Evolutionary conservation across 2,797 vertebrate genomes (phyloP).

Genomic region (Amazona finschi): DNA sequence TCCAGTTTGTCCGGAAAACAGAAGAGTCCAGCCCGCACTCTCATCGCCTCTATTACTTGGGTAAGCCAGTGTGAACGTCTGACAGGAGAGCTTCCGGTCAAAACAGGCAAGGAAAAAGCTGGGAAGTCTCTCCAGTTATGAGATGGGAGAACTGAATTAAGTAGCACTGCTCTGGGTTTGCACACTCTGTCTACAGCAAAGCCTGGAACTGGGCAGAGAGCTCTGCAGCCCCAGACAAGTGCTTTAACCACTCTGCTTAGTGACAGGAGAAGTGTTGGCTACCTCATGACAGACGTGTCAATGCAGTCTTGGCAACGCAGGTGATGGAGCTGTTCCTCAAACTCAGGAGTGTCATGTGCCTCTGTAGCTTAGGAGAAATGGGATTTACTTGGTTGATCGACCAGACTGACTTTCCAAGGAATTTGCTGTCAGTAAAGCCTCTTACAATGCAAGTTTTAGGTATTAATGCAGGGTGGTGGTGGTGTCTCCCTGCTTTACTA

Average conservation of each 20-base stretch:
- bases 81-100: not conserved
- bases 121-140: not conserved
- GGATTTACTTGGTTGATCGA: not conserved
- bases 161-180: not conserved
- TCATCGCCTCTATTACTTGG: conserved; percentile 95
- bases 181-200: fast-evolving
- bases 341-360: not conserved
- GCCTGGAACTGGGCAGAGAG: not conserved
- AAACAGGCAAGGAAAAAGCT: not conserved
- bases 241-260: not conserved
- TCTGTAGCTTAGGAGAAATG: not conserved
- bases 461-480: not conserved
- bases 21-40: conserved; percentile 92
- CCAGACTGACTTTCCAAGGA: not conserved
- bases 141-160: not conserved
- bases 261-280: not conserved
- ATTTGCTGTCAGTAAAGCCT: not conserved
- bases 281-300: not conserved
- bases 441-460: not conserved
- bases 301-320: not conserved
- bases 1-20: conserved; percentile 93
- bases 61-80: conserved; percentile 66
- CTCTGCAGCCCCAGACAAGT: not conserved
- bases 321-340: not conserved
- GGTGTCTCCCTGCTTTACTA: not conserved